phyloP scores from a whole-genome alignment of 2,888 invertebrate species.

The Acrobasis consociella region DNA sequence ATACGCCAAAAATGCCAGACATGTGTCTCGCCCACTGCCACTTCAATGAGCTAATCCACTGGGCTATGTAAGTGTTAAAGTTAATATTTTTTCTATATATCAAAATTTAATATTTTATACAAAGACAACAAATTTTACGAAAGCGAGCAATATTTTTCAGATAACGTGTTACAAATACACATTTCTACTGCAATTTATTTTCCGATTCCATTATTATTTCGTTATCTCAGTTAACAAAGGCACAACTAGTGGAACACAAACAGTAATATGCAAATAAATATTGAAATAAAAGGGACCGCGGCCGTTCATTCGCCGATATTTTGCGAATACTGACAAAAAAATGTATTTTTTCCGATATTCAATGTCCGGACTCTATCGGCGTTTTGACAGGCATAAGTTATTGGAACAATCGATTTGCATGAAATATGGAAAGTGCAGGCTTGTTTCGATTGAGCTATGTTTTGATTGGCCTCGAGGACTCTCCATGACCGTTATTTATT shows the following conservation, averaged over 20 bases:
- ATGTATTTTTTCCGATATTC: conserved; percentile 38
- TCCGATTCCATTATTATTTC: not conserved
- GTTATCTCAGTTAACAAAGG: not conserved
- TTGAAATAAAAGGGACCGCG: conserved; percentile 6
- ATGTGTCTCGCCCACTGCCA: too few species aligned
- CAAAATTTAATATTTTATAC: too few species aligned
- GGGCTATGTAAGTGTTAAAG: too few species aligned
- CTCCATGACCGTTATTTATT: not conserved
- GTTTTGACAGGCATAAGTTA: conserved; percentile 59
- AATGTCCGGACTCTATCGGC: conserved; percentile 47
- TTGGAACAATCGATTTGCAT: conserved; percentile 53
- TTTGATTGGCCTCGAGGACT: not conserved
- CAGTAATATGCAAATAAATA: conserved; percentile 15
- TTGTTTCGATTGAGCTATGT: conserved; percentile 35
- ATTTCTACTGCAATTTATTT: not conserved
- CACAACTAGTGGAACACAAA: not conserved
- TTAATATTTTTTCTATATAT: too few species aligned
- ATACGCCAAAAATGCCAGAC: too few species aligned
- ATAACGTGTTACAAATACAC: not conserved
- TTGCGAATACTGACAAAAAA: conserved; percentile 25
- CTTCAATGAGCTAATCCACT: too few species aligned
- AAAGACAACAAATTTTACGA: too few species aligned
- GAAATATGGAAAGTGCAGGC: conserved; percentile 51
- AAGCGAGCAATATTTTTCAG: too few species aligned
- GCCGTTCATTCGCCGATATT: not conserved